Base-by-base conservation (phyloP, 1,140 invertebrate genomes). In the Drosophila bocki region DNA sequence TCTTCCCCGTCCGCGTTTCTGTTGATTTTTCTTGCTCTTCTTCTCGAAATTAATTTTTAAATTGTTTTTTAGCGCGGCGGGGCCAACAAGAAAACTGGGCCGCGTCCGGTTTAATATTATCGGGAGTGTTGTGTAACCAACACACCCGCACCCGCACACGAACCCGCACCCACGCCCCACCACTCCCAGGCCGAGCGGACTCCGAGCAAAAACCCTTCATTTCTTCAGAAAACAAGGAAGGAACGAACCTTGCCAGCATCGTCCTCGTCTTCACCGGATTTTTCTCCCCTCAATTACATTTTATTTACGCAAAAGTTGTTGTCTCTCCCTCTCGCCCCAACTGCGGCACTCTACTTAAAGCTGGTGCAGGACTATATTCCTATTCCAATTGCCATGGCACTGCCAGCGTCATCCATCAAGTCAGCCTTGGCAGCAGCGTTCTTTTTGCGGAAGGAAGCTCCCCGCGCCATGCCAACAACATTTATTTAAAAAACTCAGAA, bases 211-310 rank as follows among this genome's bases (percentile, higher is more conserved):
- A 64, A 33, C 62, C 54, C 62, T 42, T 19, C 15, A 32, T 62
- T 59, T 19, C 39, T 32, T 62, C 35, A 51, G 47, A 17, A 48
- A 48, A 65, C 48, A 44, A 59, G 35, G n/a, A 58, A 45, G 58
- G 56, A 62, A 26, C 44, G 32, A 22, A 50, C 56, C 62, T 53
- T 78, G 35, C 63, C 53, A 77, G 62, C 75, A 57, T 50, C 70
- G 63, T 72, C 65, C 71, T 68, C 35, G 53, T 33, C 60, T 71
- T 76, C 12, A 32, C 17, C 35, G 35, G 67, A 48, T 82, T 56
- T 56, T 56, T 78, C 82, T 82, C 70, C 76, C 82, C 69, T 72
- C 83, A 87, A 87, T 87, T 84, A 88, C 78, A 76, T 84, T 87
- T 76, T 87, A 87, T 87, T 84, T 88, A 77, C 84, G 84, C 77